Conservation (phyloP, 2,113 vertebrate species). For the Cardinalis cardinalis region DNA sequence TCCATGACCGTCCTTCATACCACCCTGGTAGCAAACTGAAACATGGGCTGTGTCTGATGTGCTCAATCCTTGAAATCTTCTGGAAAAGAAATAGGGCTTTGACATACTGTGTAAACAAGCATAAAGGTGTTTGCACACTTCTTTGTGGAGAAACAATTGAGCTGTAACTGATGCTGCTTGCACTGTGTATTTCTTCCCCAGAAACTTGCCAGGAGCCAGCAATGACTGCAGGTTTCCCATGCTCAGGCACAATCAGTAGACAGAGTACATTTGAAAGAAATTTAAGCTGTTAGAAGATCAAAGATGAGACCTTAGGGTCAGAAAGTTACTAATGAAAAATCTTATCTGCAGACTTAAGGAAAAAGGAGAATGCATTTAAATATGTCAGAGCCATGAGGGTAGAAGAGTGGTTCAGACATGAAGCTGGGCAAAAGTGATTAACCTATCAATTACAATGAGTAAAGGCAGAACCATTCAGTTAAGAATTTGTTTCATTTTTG, state of each 20-base stretch:
- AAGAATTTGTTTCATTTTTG: not conserved
- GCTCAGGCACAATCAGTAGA: not conserved
- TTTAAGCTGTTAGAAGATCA: not conserved
- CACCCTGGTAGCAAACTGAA: constrained; percentile 43
- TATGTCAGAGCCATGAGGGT: not conserved
- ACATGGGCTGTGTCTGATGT: not conserved
- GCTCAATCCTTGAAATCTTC: not conserved
- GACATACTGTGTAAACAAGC: not conserved
- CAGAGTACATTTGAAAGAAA: not conserved
- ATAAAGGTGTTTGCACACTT: constrained; percentile 19
- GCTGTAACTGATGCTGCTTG: constrained; percentile 45
- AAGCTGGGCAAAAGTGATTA: not conserved
- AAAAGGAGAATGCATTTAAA: not conserved
- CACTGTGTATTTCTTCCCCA: not conserved
- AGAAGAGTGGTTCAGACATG: not conserved
- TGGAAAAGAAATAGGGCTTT: not conserved
- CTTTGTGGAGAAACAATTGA: constrained; percentile 38
- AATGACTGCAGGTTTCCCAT: not conserved
- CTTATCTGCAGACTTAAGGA: not conserved
- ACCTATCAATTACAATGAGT: not conserved
- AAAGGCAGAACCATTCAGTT: not conserved
- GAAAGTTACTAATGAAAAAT: constrained; percentile 7
- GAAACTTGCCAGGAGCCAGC: not conserved
- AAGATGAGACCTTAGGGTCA: not conserved
- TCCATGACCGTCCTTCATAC: constrained; percentile 1